phyloP scores from a whole-genome alignment of 2,113 vertebrate species.

The Copsychus sechellarum region DNA sequence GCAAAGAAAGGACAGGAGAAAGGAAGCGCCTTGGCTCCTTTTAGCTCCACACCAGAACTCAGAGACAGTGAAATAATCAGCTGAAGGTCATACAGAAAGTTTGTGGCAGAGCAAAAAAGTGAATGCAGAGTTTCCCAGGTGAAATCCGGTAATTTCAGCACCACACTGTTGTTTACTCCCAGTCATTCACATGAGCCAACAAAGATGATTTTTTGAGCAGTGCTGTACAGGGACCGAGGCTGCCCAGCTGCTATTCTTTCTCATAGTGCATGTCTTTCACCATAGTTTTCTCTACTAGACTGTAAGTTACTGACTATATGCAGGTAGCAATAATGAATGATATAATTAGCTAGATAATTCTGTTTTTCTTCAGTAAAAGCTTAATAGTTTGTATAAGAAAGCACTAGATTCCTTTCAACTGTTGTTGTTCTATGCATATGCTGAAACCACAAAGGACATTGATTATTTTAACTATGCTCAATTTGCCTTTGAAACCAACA shows the following conservation, averaged over 20 bases:
- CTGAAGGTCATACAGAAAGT: background rate
- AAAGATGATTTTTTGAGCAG: background rate
- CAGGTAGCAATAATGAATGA: slow-evolving; percentile 3
- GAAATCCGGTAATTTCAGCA: background rate
- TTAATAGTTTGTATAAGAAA: slow-evolving; percentile 3
- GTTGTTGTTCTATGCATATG: slow-evolving; percentile 67
- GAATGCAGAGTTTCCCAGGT: background rate
- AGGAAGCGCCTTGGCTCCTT: background rate
- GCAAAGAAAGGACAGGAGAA: background rate
- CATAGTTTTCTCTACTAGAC: background rate
- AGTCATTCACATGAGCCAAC: background rate
- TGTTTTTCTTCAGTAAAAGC: background rate
- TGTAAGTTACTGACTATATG: background rate
- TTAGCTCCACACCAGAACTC: background rate
- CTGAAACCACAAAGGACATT: slow-evolving; percentile 72
- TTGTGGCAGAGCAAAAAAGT: background rate
- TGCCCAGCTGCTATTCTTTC: background rate
- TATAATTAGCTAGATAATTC: slow-evolving; percentile 3
- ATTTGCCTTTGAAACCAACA: slow-evolving; percentile 87
- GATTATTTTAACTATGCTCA: slow-evolving; percentile 79
- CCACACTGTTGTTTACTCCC: background rate
- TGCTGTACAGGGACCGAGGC: background rate
- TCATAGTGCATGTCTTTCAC: background rate
- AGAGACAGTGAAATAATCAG: background rate
- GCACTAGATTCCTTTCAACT: slow-evolving; percentile 25